Percentiles rank a stretch among this genome's conserved stretches.
Evolutionary conservation across 2,888 invertebrate species (phyloP).

Genomic region (Helleia helle): DNA sequence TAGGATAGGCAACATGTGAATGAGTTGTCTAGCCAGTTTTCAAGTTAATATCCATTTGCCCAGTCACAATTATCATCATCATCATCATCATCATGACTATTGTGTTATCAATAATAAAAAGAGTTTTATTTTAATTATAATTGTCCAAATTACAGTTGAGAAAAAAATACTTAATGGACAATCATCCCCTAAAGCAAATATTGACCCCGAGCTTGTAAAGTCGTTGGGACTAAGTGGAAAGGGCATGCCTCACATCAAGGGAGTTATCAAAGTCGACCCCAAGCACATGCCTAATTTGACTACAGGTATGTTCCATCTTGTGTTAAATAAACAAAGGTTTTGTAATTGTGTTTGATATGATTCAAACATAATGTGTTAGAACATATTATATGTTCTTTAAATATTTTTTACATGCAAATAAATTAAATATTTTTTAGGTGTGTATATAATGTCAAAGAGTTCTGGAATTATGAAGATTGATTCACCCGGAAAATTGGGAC

Average conservation of each 20-base stretch:
- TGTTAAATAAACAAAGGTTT: conserved; percentile 2
- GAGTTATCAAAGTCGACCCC: conserved; percentile 82
- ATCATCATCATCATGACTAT: too few relatives aligned
- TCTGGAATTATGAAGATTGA: conserved; percentile 83
- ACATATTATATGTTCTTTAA: too few relatives aligned
- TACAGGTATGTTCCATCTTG: conserved; percentile 55
- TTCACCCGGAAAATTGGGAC: conserved; percentile 73
- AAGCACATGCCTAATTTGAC: conserved; percentile 78
- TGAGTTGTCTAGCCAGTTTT: too few relatives aligned
- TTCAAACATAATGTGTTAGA: too few relatives aligned
- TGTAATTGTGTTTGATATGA: conserved; percentile 4
- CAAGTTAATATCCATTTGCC: too few relatives aligned
- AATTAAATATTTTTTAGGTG: conserved; percentile 68
- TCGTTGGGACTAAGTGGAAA: conserved; percentile 65
- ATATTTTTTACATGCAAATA: too few relatives aligned
- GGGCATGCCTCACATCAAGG: conserved; percentile 75
- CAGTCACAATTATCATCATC: too few relatives aligned
- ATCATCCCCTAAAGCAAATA: conserved; percentile 55
- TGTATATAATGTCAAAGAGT: conserved; percentile 85
- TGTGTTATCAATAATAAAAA: too few relatives aligned
- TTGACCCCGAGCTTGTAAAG: conserved; percentile 70
- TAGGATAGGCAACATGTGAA: too few relatives aligned
- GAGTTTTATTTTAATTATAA: too few relatives aligned
- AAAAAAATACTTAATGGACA: conserved; percentile 65
- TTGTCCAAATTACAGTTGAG: conserved; percentile 48